phyloP scores from a whole-genome alignment of 2,888 invertebrate species.

The Eupithecia tripunctaria region DNA sequence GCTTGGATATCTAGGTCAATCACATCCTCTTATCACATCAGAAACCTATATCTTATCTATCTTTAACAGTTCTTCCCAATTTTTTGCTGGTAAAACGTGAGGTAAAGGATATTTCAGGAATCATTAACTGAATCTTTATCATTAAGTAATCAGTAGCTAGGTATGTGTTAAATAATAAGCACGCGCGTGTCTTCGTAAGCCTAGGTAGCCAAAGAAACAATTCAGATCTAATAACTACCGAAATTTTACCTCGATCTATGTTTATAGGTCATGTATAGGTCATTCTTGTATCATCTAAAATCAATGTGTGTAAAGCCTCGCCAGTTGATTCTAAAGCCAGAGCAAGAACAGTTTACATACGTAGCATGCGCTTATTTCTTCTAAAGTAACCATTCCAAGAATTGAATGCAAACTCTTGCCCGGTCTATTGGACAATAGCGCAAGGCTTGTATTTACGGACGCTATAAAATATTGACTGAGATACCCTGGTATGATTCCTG shows the following conservation, averaged over 20 bases:
- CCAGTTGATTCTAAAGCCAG: constrained; percentile 29
- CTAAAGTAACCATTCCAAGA: constrained; percentile 18
- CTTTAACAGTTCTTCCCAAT: background rate
- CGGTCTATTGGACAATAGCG: constrained; percentile 14
- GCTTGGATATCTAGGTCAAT: constrained; percentile 29
- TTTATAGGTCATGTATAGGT: too few species aligned
- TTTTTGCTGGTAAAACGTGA: background rate
- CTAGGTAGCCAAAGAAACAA: too few species aligned
- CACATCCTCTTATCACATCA: constrained; percentile 13
- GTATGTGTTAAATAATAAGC: too few species aligned
- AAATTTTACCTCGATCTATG: too few species aligned
- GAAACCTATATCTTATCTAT: background rate
- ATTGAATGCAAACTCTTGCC: constrained; percentile 12
- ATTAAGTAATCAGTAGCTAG: background rate
- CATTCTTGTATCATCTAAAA: too few species aligned
- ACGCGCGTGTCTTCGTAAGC: too few species aligned
- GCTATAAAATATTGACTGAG: constrained; percentile 7
- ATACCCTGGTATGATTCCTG: background rate
- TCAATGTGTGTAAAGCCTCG: background rate
- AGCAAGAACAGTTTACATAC: constrained; percentile 49
- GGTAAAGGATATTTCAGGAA: background rate
- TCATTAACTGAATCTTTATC: background rate
- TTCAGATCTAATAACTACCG: too few species aligned
- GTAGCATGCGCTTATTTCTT: constrained; percentile 16
- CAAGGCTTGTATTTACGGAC: constrained; percentile 15